Evolutionary conservation across 2,888 invertebrate species (phyloP).

Genomic region (Salpingus planirostris): DNA sequence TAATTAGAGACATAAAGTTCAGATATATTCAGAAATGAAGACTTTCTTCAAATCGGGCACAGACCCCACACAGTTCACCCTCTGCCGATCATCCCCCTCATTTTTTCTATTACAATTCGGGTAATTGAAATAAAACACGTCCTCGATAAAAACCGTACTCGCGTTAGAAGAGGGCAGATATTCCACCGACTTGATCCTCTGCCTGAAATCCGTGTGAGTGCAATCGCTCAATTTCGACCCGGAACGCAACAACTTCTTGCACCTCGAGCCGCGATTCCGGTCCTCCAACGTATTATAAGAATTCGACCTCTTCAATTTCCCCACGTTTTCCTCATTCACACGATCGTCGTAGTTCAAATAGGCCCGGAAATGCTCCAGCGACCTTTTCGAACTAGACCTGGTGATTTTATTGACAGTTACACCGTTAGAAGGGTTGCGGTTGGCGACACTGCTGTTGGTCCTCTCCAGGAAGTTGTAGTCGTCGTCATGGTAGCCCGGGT

Average conservation of each 20-base stretch:
- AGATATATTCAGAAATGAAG: slow-evolving; percentile 43
- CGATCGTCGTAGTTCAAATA: too few species aligned
- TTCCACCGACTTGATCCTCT: slow-evolving; percentile 31
- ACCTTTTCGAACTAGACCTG: slow-evolving; percentile 35
- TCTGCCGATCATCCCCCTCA: slow-evolving; percentile 4
- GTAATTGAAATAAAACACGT: slow-evolving; percentile 17
- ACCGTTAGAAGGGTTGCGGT: too few species aligned
- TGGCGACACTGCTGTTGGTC: neutral
- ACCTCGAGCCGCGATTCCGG: slow-evolving; percentile 15
- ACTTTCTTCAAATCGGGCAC: slow-evolving; percentile 49
- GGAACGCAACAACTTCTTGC: slow-evolving; percentile 18
- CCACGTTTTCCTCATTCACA: slow-evolving; percentile 18
- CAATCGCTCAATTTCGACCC: slow-evolving; percentile 21
- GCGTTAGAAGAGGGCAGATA: slow-evolving; percentile 25
- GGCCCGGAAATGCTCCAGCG: slow-evolving; percentile 35
- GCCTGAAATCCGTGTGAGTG: slow-evolving; percentile 19
- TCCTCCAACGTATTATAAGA: slow-evolving; percentile 34
- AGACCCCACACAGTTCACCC: slow-evolving; percentile 38
- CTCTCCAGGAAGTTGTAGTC: neutral
- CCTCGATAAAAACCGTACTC: slow-evolving; percentile 24
- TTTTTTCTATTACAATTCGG: slow-evolving; percentile 12
- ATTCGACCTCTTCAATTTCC: slow-evolving; percentile 31
- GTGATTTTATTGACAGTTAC: too few species aligned
- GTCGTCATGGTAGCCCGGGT: slow-evolving; percentile 51
- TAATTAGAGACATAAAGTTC: too few species aligned